phyloP scores from a whole-genome alignment of 2,888 invertebrate species.

The Parnassius apollo region DNA sequence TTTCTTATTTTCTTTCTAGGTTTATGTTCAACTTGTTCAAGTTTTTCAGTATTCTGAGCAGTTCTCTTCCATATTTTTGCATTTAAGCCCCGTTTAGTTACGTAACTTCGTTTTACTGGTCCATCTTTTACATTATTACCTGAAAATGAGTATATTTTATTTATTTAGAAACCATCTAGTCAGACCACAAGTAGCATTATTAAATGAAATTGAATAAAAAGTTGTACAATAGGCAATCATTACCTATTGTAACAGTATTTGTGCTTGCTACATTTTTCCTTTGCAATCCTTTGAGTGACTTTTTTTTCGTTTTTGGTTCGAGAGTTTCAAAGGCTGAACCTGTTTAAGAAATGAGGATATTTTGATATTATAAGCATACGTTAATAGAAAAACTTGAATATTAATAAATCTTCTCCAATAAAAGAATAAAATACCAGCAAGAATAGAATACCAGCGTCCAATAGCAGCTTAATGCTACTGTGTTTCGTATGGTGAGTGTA shows the following conservation, averaged over 20 bases:
- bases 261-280: background rate
- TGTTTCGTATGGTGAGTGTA: too few relatives aligned
- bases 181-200: too few relatives aligned
- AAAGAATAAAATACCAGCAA: too few relatives aligned
- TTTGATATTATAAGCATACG: too few relatives aligned
- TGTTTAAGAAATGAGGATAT: background rate
- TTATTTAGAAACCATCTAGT: too few relatives aligned
- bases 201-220: too few relatives aligned
- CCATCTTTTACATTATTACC: background rate
- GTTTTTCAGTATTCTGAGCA: background rate
- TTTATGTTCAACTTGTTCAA: background rate
- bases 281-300: background rate
- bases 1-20: background rate
- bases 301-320: background rate
- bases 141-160: background rate
- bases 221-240: background rate
- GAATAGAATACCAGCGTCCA: too few relatives aligned
- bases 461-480: too few relatives aligned
- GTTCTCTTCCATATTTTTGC: background rate
- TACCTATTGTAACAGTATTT: background rate
- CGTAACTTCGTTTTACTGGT: background rate
- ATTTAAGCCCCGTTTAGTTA: background rate
- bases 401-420: too few relatives aligned
- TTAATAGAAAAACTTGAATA: too few relatives aligned
- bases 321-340: background rate